A percentile compares a stretch with the other conserved stretches of the same genome.
Conservation (phyloP, 1,140 invertebrate genomes). For the Bacillus rossius region DNA sequence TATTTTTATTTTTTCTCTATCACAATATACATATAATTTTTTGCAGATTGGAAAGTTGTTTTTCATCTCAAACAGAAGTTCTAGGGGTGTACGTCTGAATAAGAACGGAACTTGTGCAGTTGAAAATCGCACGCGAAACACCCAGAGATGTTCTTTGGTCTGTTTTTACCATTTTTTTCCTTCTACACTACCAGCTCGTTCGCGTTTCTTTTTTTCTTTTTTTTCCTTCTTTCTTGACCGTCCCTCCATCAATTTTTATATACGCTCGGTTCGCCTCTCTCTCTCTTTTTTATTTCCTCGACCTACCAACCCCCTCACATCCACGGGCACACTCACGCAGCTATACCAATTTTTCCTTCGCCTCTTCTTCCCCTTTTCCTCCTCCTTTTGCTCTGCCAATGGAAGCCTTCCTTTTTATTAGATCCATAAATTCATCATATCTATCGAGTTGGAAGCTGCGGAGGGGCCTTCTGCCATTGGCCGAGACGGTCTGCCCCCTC, state of each 20-base stretch:
- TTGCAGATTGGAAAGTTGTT: no score
- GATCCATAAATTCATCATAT: conserved; percentile 53
- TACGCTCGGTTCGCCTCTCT: background rate
- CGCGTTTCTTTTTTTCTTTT: no score
- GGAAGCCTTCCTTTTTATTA: conserved; percentile 44
- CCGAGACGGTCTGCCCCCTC: conserved; percentile 3
- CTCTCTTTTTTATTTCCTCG: background rate
- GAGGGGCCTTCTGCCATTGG: conserved; percentile 16
- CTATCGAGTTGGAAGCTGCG: conserved; percentile 30
- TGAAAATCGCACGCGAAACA: no score
- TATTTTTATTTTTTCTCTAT: no score
- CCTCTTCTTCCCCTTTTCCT: conserved; percentile 1
- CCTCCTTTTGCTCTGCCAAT: conserved; percentile 19
- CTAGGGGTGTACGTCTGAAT: no score
- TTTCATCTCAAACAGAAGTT: no score
- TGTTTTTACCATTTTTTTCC: no score
- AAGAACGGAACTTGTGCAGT: no score
- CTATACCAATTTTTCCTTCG: background rate
- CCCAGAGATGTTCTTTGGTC: no score
- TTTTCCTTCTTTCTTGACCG: no score
- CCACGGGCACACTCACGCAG: background rate
- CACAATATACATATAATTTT: no score
- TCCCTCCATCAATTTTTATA: conserved; percentile 13
- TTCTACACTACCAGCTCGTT: no score
- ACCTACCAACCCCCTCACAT: background rate